Evolutionary conservation across 2,797 vertebrate genomes (phyloP).

Genomic region (Gallinago stenura): DNA sequence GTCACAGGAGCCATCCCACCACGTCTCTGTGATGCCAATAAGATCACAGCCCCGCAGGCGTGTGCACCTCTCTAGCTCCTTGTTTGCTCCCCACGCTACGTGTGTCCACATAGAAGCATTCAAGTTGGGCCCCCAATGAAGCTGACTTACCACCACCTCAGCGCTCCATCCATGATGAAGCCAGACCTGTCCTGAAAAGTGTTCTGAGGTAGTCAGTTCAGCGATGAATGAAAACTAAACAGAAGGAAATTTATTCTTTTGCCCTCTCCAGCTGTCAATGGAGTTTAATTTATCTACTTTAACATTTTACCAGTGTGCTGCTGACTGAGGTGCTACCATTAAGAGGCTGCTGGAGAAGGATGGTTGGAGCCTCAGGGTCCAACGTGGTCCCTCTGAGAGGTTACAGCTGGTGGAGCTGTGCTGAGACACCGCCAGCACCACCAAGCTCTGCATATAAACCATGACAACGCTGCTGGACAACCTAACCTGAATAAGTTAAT

Average conservation of each 20-base stretch:
- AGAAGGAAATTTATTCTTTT: background rate
- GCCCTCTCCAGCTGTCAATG: accelerated
- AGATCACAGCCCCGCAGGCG: background rate
- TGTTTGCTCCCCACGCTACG: too few relatives aligned
- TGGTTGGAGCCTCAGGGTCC: too few relatives aligned
- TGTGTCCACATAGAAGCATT: background rate
- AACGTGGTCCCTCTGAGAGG: too few relatives aligned
- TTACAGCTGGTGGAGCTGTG: background rate
- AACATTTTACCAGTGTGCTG: background rate
- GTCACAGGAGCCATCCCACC: background rate
- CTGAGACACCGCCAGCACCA: accelerated
- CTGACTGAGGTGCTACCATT: accelerated
- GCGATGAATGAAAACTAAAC: background rate
- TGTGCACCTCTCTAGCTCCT: background rate
- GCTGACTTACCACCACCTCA: too few relatives aligned
- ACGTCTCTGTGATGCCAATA: background rate
- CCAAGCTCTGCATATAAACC: accelerated
- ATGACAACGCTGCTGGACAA: background rate
- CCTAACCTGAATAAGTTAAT: accelerated
- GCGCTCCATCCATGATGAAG: too few relatives aligned
- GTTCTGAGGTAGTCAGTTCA: background rate
- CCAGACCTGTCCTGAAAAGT: background rate
- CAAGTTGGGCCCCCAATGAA: background rate
- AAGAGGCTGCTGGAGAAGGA: background rate
- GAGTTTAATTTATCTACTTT: background rate